Evolutionary conservation across 2,888 invertebrate species (phyloP), one percentile per base, ranked within the genome.

Genomic region (Phanerotoma sp.): DNA sequence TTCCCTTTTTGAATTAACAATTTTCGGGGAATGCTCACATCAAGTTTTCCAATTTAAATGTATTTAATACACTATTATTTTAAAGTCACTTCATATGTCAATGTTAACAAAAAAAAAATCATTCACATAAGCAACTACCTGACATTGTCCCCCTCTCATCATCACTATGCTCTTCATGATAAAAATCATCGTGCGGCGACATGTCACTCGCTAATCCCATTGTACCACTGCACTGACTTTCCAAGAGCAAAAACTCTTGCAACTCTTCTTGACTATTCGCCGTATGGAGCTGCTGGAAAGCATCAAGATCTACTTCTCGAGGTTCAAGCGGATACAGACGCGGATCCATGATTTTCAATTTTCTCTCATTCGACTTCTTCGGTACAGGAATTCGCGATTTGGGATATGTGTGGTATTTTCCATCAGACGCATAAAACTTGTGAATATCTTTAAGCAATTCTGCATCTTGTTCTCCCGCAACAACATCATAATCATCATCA

Each of bases 241-340:
- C 84, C 11, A 84, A 69, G 46, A 84, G 70, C 51, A 85, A 74
- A 71, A 85, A 84, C 68, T 85, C 84, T 64, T 84, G 83, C 32
- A 85, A 72, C 61, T 85, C 84, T 63, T 85, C 84, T 62, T 83
- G 82, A 66, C 83, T 84, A 58, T 84, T 83, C 4, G 82, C 82
- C 1, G 81, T 82, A 62, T 84, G 83, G 13, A 84, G 69, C 67
- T 84, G 84, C 52, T 80, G 81, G 61, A 81, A 84, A 21, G 77
- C 78, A 51, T 80, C 80, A 3, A 83, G 79, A 63, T 84, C 84
- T 46, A 84, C 74, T 70, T 84, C 84, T 57, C 83, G 71, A 1
- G 84, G 84, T 65, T 84, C 83, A 44, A 83, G 66, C 1, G 82
- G 83, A 67, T 81, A 83, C 74, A 81, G 77, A 2, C 75, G 76